Conservation (phyloP, 2,797 vertebrate genomes). For the Gymnothorax reevesii region DNA sequence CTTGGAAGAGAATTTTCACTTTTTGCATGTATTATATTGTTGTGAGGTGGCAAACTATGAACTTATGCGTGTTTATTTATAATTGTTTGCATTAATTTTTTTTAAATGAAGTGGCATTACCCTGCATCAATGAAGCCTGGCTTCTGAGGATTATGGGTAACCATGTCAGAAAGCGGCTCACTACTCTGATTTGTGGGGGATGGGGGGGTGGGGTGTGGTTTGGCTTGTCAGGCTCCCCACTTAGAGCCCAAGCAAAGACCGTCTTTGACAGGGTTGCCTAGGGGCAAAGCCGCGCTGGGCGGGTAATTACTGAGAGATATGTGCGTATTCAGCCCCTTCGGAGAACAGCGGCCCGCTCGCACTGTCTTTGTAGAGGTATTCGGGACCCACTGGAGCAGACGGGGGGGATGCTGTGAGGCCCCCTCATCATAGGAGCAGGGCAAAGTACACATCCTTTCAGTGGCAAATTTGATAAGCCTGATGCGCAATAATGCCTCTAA, state of each 20-base stretch:
- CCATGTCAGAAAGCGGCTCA: constrained; percentile 5
- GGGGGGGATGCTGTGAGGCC: background rate
- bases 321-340: background rate
- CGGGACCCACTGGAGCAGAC: background rate
- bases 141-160: background rate
- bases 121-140: background rate
- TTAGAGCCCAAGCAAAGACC: constrained; percentile 13
- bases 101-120: background rate
- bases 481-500: background rate
- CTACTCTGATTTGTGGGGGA: background rate
- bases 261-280: constrained; percentile 24
- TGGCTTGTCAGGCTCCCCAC: constrained; percentile 18
- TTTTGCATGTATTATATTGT: background rate
- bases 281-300: background rate
- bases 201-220: background rate
- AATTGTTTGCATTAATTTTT: background rate
- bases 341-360: background rate
- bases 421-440: background rate
- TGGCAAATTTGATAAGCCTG: constrained; percentile 19
- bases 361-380: background rate
- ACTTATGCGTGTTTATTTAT: background rate
- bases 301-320: constrained; percentile 19
- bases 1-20: background rate
- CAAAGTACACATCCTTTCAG: background rate
- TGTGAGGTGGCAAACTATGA: background rate